phyloP scores from a whole-genome alignment of 2,797 vertebrate species.

The Acanthornis magna region DNA sequence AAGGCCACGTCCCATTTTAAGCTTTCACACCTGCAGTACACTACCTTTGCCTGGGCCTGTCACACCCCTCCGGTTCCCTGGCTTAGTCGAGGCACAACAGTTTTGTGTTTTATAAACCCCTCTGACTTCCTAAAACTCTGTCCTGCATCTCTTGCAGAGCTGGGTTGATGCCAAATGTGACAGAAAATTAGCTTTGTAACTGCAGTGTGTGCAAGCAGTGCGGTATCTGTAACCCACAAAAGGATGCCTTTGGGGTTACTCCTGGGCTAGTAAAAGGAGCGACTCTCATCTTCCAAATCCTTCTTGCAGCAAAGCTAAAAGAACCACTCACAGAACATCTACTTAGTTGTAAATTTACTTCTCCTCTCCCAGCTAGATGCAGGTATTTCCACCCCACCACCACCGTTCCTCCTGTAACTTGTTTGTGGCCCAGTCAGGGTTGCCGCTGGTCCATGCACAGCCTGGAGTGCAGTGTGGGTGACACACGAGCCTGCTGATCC shows the following conservation, averaged over 20 bases:
- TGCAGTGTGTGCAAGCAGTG: background rate
- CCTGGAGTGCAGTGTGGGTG: background rate
- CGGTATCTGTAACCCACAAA: fast-evolving
- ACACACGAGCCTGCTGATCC: background rate
- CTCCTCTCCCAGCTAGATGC: background rate
- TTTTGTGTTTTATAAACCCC: background rate
- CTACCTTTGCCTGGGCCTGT: background rate
- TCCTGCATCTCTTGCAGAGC: background rate
- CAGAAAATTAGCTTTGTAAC: background rate
- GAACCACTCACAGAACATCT: background rate
- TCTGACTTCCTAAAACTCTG: background rate
- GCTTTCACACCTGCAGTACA: background rate
- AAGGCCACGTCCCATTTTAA: background rate
- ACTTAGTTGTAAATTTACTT: background rate
- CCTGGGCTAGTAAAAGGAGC: background rate
- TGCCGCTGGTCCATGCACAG: background rate
- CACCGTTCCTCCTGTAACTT: background rate
- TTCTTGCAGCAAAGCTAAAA: background rate
- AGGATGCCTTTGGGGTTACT: background rate
- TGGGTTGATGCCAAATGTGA: background rate
- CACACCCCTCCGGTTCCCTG: background rate
- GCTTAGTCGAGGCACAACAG: background rate
- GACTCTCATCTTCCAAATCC: background rate
- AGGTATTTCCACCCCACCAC: fast-evolving
- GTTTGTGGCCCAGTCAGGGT: background rate